Percentiles rank a stretch among this genome's conserved stretches.
Evolutionary conservation across 2,113 vertebrate genomes (phyloP).

Genomic region (Urocitellus parryii): DNA sequence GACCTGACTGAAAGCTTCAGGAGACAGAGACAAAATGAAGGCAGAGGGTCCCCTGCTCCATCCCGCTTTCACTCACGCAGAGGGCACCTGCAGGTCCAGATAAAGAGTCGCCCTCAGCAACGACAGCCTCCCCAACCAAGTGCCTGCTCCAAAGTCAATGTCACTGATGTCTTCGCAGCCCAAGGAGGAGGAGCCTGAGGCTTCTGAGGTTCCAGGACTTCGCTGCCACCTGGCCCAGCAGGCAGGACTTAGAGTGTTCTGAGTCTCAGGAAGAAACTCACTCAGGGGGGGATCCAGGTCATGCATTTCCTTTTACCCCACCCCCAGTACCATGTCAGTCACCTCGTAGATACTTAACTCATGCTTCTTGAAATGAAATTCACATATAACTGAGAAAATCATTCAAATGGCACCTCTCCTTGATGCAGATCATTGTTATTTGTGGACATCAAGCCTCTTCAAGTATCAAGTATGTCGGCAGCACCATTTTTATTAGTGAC

Average conservation of each 20-base stretch:
- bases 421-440: background rate
- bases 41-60: too few species aligned
- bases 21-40: too few species aligned
- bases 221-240: background rate
- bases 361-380: conserved; percentile 11
- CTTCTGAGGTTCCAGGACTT: background rate
- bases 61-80: too few species aligned
- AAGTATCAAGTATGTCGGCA: background rate
- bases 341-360: background rate
- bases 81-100: too few species aligned
- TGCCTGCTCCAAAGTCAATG: background rate
- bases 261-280: background rate
- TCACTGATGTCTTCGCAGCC: background rate
- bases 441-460: background rate
- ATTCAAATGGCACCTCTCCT: background rate
- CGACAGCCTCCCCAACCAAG: too few species aligned
- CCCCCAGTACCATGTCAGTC: background rate
- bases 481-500: background rate
- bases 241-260: background rate
- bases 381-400: background rate
- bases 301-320: background rate
- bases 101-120: too few species aligned
- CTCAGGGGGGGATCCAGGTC: background rate
- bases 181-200: background rate
- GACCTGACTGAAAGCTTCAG: too few species aligned